These are phyloP conservation scores for Tenthredo mesomela DNA, from an alignment of 2,888 invertebrate species.

Conservation along the genomic window DNA sequence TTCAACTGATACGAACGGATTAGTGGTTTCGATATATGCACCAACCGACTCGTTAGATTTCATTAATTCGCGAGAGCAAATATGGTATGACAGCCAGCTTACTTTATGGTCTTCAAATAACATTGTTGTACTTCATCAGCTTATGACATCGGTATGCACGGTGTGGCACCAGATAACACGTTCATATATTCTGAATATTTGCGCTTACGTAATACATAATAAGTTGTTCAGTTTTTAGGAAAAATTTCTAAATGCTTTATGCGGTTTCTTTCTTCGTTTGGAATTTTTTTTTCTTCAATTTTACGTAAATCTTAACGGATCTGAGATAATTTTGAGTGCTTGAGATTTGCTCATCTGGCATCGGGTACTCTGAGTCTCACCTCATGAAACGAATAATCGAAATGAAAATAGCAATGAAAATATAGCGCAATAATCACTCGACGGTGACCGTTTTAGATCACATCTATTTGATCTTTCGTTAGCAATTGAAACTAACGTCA, in stretches of 20 bases:
- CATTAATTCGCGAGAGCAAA: slow-evolving; percentile 29
- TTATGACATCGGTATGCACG: neutral
- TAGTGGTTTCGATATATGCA: slow-evolving; percentile 22
- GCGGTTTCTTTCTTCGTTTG: neutral
- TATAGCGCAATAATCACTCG: slow-evolving; percentile 35
- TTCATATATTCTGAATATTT: neutral
- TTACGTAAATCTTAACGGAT: neutral
- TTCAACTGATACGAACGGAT: slow-evolving; percentile 45
- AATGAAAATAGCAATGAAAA: slow-evolving; percentile 48
- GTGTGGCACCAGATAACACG: neutral
- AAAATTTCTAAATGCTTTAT: neutral
- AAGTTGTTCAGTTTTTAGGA: neutral
- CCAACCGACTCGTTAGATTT: slow-evolving; percentile 39
- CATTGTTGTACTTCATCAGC: neutral
- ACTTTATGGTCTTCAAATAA: slow-evolving; percentile 25
- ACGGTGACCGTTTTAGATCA: slow-evolving; percentile 30
- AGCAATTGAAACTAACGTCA: slow-evolving; percentile 45
- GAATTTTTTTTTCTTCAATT: neutral
- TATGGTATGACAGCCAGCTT: neutral
- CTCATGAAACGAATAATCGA: neutral
- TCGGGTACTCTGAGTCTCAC: neutral
- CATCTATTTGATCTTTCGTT: slow-evolving; percentile 51
- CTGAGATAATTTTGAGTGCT: neutral
- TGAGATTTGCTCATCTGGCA: slow-evolving; percentile 18
- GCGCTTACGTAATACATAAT: neutral